phyloP scores from a whole-genome alignment of 2,113 vertebrate species.

The Acrocephalus arundinaceus region DNA sequence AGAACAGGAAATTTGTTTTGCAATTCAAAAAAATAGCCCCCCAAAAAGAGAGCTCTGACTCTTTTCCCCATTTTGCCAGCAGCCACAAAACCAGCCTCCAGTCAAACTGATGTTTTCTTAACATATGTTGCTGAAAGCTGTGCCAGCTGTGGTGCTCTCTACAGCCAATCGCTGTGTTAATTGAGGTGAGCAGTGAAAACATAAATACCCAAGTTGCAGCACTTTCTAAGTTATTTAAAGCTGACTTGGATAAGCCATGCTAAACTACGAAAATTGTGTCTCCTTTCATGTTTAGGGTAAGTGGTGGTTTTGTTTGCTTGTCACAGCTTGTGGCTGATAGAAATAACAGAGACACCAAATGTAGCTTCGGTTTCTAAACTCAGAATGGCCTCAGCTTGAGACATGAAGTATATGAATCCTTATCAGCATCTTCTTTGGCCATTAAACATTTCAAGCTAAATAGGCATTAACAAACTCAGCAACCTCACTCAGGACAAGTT shows the following conservation, averaged over 20 bases:
- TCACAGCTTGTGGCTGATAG: neutral
- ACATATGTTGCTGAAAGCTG: constrained; percentile 41
- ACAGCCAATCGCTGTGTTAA: neutral
- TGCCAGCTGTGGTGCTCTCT: constrained; percentile 23
- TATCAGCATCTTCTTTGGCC: neutral
- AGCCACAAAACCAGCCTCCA: constrained; percentile 31
- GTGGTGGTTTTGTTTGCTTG: neutral
- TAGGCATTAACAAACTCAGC: neutral
- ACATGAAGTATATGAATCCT: neutral
- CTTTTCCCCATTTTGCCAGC: neutral
- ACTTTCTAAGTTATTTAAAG: neutral
- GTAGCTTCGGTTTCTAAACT: neutral
- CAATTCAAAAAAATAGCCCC: neutral
- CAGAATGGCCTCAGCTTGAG: neutral
- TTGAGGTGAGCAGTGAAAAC: constrained; percentile 27
- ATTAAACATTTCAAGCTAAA: neutral
- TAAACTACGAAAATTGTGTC: neutral
- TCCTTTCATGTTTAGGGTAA: neutral
- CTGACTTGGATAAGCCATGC: neutral
- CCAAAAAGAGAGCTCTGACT: neutral
- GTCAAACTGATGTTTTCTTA: constrained; percentile 9
- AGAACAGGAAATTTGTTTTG: neutral
- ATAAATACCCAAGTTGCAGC: neutral
- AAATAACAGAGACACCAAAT: neutral
- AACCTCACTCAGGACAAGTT: neutral